phyloP scores from a whole-genome alignment of 2,888 invertebrate genomes.

The Pollenia labialis region DNA sequence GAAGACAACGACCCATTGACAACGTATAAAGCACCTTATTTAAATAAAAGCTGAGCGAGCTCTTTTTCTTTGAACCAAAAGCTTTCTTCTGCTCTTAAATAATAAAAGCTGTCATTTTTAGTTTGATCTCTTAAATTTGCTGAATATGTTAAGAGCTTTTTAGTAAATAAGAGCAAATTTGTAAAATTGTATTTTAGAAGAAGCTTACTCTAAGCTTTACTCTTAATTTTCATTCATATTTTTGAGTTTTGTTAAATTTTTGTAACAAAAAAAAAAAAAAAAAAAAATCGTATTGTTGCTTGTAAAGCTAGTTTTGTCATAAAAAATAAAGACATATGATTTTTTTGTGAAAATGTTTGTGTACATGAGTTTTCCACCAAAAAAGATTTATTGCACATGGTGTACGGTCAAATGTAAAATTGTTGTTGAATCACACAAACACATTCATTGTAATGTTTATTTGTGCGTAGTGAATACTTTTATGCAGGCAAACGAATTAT shows the following conservation, averaged over 20 bases:
- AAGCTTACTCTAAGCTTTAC: conserved; percentile 40
- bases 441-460: not conserved
- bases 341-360: conserved; percentile 12
- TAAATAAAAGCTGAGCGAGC: not conserved
- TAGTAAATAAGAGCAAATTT: conserved; percentile 13
- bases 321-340: conserved; percentile 61
- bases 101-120: not conserved
- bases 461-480: not conserved
- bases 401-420: conserved; percentile 57
- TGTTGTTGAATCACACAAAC: conserved; percentile 19
- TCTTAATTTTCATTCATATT: conserved; percentile 54
- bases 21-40: conserved; percentile 49
- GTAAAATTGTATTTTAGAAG: not conserved
- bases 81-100: conserved; percentile 40
- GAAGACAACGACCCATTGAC: conserved; percentile 63
- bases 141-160: conserved; percentile 66
- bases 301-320: conserved; percentile 51
- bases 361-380: conserved; percentile 57
- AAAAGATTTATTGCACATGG: conserved; percentile 67
- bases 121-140: conserved; percentile 53
- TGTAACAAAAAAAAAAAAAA: not conserved
- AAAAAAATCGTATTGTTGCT: conserved; percentile 32
- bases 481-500: not conserved
- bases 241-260: conserved; percentile 11
- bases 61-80: conserved; percentile 39